Evolutionary conservation across 1,140 invertebrate genomes (phyloP).

Genomic region (Diachasmimorpha longicaudata): DNA sequence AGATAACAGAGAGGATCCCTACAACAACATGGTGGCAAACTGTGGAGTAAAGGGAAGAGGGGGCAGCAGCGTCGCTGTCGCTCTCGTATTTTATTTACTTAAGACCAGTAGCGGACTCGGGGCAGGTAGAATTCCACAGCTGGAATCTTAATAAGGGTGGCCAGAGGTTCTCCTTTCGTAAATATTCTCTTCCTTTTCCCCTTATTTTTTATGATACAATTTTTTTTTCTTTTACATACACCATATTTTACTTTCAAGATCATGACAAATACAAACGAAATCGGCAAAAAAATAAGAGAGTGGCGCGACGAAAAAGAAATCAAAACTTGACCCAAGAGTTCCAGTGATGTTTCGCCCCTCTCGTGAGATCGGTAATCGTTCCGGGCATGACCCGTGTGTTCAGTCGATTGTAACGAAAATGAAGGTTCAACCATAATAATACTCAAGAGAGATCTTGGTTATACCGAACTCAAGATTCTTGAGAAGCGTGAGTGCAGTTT

Average conservation of each 20-base stretch:
- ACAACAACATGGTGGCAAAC: not conserved
- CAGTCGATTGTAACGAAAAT: slow-evolving; percentile 9
- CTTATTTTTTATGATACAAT: not conserved
- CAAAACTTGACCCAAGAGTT: not conserved
- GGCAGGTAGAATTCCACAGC: slow-evolving; percentile 62
- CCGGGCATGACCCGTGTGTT: slow-evolving; percentile 4
- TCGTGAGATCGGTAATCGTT: not conserved
- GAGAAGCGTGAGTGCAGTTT: not conserved
- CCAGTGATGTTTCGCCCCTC: not conserved
- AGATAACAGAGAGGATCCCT: not conserved
- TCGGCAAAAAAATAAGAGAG: not conserved
- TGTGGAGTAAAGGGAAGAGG: not conserved
- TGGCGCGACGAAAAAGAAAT: not conserved
- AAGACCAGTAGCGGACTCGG: slow-evolving; percentile 60
- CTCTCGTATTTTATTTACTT: slow-evolving; percentile 61
- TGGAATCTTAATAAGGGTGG: slow-evolving; percentile 64
- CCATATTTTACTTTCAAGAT: not conserved
- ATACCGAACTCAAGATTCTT: not conserved
- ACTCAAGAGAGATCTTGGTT: not conserved
- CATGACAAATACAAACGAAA: not conserved
- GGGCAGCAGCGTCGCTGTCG: slow-evolving; percentile 10
- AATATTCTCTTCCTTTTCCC: not conserved
- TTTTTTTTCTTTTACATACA: not conserved
- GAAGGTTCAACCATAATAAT: slow-evolving; percentile 14
- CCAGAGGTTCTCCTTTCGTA: slow-evolving; percentile 50